Percentiles rank a stretch among this genome's conserved stretches.
These are phyloP conservation scores for Bufo gargarizans DNA, from an alignment of 2,113 vertebrate species.

Conservation along the genomic window DNA sequence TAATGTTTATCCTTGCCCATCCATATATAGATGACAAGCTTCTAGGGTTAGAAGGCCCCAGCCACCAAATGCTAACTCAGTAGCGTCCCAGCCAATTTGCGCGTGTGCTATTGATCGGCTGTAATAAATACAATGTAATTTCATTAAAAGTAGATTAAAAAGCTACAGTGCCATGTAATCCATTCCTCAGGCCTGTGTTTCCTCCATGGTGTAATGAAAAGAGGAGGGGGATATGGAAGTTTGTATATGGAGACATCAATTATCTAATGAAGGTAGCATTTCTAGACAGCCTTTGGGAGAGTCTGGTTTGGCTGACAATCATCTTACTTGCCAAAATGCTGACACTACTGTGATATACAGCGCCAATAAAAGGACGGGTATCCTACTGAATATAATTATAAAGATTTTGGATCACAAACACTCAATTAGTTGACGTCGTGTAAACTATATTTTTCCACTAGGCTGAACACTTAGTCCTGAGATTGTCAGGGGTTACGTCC, in stretches of 20 bases:
- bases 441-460: not conserved
- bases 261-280: slow-evolving; percentile 46
- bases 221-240: slow-evolving; percentile 32
- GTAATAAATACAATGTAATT: slow-evolving; percentile 48
- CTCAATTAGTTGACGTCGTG: slow-evolving; percentile 9
- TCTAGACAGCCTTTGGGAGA: slow-evolving; percentile 46
- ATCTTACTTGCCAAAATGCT: slow-evolving; percentile 38
- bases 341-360: slow-evolving; percentile 19
- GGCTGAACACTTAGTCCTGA: not conserved
- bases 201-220: slow-evolving; percentile 42
- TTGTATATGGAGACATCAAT: slow-evolving; percentile 46
- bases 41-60: not conserved
- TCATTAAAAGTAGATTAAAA: slow-evolving; percentile 52
- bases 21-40: not conserved
- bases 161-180: slow-evolving; percentile 40
- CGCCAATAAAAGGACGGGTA: slow-evolving; percentile 10
- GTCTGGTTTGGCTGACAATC: slow-evolving; percentile 28
- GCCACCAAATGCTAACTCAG: not conserved
- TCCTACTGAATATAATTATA: slow-evolving; percentile 36
- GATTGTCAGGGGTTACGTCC: not conserved
- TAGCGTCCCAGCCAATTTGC: slow-evolving; percentile 11
- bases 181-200: slow-evolving; percentile 42
- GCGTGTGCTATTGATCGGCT: slow-evolving; percentile 11
- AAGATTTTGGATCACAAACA: slow-evolving; percentile 20
- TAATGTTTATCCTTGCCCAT: not conserved